Evolutionary conservation across 2,888 invertebrate genomes (phyloP).

Genomic region (Ctenicera cuprea): DNA sequence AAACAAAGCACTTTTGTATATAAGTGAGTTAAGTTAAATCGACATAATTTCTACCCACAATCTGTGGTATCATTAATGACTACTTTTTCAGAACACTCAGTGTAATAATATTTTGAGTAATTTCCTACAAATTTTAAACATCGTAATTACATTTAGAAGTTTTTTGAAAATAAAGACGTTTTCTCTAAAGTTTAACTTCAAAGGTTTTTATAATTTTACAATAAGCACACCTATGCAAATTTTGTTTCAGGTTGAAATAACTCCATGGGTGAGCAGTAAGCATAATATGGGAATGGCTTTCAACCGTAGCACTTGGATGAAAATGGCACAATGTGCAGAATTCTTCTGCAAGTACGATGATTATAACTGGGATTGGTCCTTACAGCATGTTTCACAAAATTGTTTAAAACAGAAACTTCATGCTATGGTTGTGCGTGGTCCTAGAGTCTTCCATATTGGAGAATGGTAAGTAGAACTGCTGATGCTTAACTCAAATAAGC

Average conservation of each 20-base stretch:
- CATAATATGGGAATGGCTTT: conserved; percentile 99
- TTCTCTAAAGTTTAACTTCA: too few species aligned
- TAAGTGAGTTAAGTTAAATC: too few species aligned
- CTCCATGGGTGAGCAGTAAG: conserved; percentile 96
- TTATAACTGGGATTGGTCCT: conserved; percentile 99
- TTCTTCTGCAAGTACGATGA: conserved; percentile 98
- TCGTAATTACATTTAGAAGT: too few species aligned
- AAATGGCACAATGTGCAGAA: conserved; percentile 86
- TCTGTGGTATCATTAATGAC: too few species aligned
- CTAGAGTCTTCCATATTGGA: conserved; percentile 98
- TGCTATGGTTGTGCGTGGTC: conserved; percentile 93
- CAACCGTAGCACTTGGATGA: conserved; percentile 90
- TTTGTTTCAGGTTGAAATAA: conserved; percentile 85
- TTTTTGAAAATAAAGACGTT: too few species aligned
- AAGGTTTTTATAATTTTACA: neutral
- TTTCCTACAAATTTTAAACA: too few species aligned
- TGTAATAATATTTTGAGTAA: too few species aligned
- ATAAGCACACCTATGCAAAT: neutral
- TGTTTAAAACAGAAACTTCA: conserved; percentile 85
- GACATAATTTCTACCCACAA: too few species aligned
- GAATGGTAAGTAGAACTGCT: conserved; percentile 87
- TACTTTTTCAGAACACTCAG: too few species aligned
- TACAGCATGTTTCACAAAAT: conserved; percentile 92
- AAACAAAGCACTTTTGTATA: too few species aligned
- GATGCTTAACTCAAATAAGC: neutral